Evolutionary conservation across 2,797 vertebrate species (phyloP), one percentile per base, ranked within the genome.

Genomic region (Hafferia zeledoni): DNA sequence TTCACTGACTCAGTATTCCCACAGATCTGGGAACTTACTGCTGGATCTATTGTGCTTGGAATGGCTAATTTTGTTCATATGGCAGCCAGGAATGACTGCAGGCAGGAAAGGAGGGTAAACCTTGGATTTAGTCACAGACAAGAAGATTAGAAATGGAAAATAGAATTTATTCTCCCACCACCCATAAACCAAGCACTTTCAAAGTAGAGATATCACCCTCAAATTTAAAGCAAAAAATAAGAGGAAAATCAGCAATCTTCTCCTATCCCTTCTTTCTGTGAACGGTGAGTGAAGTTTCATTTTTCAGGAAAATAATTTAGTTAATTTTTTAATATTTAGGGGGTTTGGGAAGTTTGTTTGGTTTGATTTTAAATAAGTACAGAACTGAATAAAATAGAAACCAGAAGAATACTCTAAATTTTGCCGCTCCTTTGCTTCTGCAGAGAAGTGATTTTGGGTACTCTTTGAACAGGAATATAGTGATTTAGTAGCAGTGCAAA

Each of bases 101-200:
- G 61, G 53, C 12, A 85, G 53, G 57, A 85, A 92, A 87, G 12
- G 22, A 75, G 7, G 17, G 44, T 79, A 92, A 93, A 94, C 83
- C 56, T 37, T 65, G 57, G 33, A 88, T 17, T 72, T 92, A 88
- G 80, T 78, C 64, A 59, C 31, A 71, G 65, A 87, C 64, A 87
- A 93, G 60, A 87, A 90, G 60, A 79, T 77, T 87, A 92, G 87
- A 83, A 93, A 83, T 57, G 47, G 37, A 67, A 91, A 93, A 93
- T 2, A 76, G 28, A 94, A 63, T 93, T 95, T 71, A 13, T 67
- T 63, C 90, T 85, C 59, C 65, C 49, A 57, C 68, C 37, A 52
- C 49, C 70, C 41, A 33, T 79, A 87, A 76, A 25, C 17, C 35
- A 84, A 82, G 41, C 5, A 76, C 23, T 84, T 92, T 55, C 30